Conservation (phyloP, 2,113 vertebrate genomes). For the Hippocampus comes region DNA sequence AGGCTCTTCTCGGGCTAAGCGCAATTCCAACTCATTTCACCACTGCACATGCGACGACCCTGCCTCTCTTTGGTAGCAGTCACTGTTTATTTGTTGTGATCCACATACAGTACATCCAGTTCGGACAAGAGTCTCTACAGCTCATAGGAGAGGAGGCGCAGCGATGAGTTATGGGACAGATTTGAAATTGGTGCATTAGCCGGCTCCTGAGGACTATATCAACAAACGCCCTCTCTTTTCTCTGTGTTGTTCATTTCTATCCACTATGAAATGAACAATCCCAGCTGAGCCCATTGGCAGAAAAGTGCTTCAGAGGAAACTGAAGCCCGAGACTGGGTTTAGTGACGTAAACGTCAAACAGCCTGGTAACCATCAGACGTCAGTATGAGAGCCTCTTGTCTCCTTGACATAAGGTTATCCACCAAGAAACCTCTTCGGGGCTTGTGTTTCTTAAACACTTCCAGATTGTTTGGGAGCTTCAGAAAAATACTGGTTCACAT, state of each 20-base stretch:
- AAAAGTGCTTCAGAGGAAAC: conserved; percentile 47
- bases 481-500: conserved; percentile 34
- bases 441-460: conserved; percentile 62
- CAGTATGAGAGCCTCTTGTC: conserved; percentile 40
- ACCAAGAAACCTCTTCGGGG: conserved; percentile 50
- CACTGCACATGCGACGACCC: conserved; percentile 22
- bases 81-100: conserved; percentile 47
- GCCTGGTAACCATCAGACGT: conserved; percentile 48
- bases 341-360: conserved; percentile 43
- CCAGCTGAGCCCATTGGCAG: conserved; percentile 61
- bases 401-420: conserved; percentile 49
- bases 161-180: conserved; percentile 48
- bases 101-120: conserved; percentile 27
- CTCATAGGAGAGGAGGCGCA: conserved; percentile 33
- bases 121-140: conserved; percentile 36
- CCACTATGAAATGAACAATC: conserved; percentile 67
- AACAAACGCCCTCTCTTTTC: conserved; percentile 27
- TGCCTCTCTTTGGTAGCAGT: conserved; percentile 12
- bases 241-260: conserved; percentile 52
- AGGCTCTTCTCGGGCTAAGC: conserved; percentile 7
- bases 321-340: conserved; percentile 57
- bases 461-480: conserved; percentile 54
- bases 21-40: conserved; percentile 8
- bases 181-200: conserved; percentile 53
- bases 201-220: conserved; percentile 42